Conservation (phyloP, 1,140 invertebrate genomes). For the Drosophila prosaltans region DNA sequence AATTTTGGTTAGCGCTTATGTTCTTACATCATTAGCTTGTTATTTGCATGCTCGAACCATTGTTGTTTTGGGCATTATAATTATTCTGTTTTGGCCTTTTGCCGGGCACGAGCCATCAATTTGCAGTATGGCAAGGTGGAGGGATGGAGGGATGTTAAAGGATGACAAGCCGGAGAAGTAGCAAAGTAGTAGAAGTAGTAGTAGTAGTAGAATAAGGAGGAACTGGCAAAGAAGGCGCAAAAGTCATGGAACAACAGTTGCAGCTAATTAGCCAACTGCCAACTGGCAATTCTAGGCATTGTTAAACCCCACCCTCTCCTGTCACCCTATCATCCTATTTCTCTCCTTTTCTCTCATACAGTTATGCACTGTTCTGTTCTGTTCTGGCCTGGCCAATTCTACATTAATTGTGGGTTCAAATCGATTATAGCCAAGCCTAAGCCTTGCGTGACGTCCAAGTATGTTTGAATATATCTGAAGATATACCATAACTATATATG, state of each 20-base stretch:
- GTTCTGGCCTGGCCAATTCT: constrained; percentile 25
- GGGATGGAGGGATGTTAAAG: constrained; percentile 1
- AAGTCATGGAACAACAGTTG: constrained; percentile 60
- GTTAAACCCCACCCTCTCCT: background rate
- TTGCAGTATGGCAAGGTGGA: constrained; percentile 24
- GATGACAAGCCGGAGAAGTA: background rate
- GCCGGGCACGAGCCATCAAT: constrained; percentile 73
- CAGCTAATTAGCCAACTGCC: constrained; percentile 77
- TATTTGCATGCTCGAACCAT: constrained; percentile 65
- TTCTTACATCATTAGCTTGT: constrained; percentile 80
- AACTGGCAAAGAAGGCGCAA: constrained; percentile 17
- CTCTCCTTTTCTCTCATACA: background rate
- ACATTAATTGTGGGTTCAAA: constrained; percentile 73
- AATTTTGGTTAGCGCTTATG: constrained; percentile 77
- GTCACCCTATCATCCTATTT: background rate
- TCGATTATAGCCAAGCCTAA: constrained; percentile 57
- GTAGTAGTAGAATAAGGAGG: background rate
- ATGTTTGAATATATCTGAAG: background rate
- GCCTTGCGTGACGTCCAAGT: constrained; percentile 56
- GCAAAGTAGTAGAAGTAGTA: too few species aligned
- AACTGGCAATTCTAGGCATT: constrained; percentile 30
- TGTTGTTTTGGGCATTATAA: constrained; percentile 29
- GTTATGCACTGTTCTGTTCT: background rate
- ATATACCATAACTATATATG: background rate
- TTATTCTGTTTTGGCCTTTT: constrained; percentile 58